Percentiles rank a stretch among this genome's conserved stretches.
These are phyloP conservation scores for Ceuthmochares aereus DNA, from an alignment of 2,113 vertebrate species.

Conservation along the genomic window DNA sequence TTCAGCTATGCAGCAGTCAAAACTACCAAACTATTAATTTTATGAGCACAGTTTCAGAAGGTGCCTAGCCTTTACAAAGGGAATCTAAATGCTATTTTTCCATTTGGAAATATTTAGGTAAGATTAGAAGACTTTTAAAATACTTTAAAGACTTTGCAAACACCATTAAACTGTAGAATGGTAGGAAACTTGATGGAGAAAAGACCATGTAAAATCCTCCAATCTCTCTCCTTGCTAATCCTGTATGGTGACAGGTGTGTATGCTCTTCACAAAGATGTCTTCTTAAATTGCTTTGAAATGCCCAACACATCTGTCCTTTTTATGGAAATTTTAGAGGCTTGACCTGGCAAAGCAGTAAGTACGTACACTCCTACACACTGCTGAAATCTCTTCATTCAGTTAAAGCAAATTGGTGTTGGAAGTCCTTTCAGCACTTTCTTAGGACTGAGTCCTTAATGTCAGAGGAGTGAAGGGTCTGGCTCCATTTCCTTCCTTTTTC, in stretches of 20 bases:
- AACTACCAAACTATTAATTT: conserved; percentile 14
- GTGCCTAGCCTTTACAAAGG: conserved; percentile 47
- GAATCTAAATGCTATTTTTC: conserved; percentile 39
- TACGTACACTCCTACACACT: background rate
- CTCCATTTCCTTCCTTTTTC: conserved; percentile 11
- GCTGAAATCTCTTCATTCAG: background rate
- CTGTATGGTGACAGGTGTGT: background rate
- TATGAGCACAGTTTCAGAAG: conserved; percentile 41
- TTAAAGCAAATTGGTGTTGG: background rate
- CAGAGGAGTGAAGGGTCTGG: conserved; percentile 33
- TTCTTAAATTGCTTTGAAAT: background rate
- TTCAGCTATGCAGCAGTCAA: background rate
- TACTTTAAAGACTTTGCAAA: background rate
- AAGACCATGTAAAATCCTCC: background rate
- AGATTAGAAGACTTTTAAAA: background rate
- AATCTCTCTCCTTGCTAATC: background rate
- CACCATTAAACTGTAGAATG: conserved; percentile 10
- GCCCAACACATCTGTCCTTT: background rate
- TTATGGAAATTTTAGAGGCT: background rate
- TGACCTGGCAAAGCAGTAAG: background rate
- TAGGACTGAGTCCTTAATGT: background rate
- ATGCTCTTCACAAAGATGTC: background rate
- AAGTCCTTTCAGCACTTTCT: background rate
- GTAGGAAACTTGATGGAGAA: background rate
- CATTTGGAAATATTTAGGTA: background rate